Base-by-base conservation (phyloP, 2,888 invertebrate species). In the Philhelius pedissequus region DNA sequence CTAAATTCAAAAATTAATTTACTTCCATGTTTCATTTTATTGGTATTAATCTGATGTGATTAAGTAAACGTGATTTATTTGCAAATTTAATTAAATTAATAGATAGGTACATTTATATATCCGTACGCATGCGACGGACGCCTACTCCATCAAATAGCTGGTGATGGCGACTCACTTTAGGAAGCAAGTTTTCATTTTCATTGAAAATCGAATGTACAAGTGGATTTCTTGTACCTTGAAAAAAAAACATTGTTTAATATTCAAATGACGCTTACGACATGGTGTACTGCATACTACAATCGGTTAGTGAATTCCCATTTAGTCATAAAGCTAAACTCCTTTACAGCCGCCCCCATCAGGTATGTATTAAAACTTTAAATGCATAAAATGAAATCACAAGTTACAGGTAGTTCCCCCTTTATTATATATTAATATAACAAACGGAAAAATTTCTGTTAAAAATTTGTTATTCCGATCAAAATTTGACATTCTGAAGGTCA, bases 351-450 rank as follows among this genome's bases (percentile, higher is more conserved):
- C 27, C 3, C 27, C 22, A 27, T 8, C n/a, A 13, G 4, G 11
- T 7, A 18, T 5, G 3, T 48, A 13, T 6, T 48, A 13, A 20
- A 48, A 22, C 7, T 20, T 45, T 22, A 1, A 11, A 32, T 68
- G 20, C 35, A n/a, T n/a, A 22, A 58, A 35, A 75, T 27, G 35
- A 56, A 74, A 52, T 20, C 56, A 38, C 45, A 58, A 56, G 15
- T 68, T 75, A n/a, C n/a, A n/a, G n/a, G 76, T 76, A 76, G 5
- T 68, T 76, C 68, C 76, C 76, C 68, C 68, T 60, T 27, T 27
- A 32, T 35, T 3, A 25, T 35, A n/a, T 2, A 35, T 13, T 35
- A 20, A 45, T 11, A 35, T 56, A 20, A 32, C 18, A 32, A 43
- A 60, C 27, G 9, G 3, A 3, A 43, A 9, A 25, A n/a, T 3